Evolutionary conservation across 2,797 vertebrate genomes (phyloP).

Genomic region (Epinephelus malabaricus): DNA sequence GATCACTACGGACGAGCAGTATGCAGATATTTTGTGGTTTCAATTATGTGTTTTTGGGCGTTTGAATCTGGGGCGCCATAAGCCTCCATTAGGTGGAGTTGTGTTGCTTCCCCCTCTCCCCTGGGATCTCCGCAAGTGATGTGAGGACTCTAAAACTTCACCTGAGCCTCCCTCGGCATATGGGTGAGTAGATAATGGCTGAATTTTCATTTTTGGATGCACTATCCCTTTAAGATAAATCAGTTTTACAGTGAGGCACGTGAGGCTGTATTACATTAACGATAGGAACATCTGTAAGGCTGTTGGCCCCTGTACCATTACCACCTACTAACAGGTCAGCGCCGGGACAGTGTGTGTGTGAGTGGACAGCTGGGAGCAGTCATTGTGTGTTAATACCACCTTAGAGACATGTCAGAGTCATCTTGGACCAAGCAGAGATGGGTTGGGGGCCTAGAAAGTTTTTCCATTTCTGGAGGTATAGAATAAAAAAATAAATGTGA

Average conservation of each 20-base stretch:
- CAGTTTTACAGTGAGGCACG: background rate
- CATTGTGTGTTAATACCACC: conserved; percentile 38
- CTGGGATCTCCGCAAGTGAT: too few relatives aligned
- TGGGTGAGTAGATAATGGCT: too few relatives aligned
- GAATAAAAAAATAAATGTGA: too few relatives aligned
- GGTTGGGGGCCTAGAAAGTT: background rate
- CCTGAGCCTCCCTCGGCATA: too few relatives aligned
- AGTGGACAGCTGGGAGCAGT: conserved; percentile 44
- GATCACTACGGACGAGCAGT: too few relatives aligned
- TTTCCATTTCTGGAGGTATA: conserved; percentile 4
- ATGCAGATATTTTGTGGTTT: too few relatives aligned
- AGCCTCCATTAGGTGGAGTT: too few relatives aligned
- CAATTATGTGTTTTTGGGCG: too few relatives aligned
- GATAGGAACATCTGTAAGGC: conserved; percentile 34
- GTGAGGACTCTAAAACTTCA: too few relatives aligned
- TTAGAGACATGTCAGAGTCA: conserved; percentile 21
- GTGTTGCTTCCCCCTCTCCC: too few relatives aligned
- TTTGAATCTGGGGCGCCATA: too few relatives aligned
- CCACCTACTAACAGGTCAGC: conserved; percentile 36
- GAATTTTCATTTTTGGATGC: too few relatives aligned
- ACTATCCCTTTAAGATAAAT: background rate
- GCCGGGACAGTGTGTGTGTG: background rate
- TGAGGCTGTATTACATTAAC: conserved; percentile 21
- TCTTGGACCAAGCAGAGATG: conserved; percentile 18
- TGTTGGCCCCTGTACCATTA: conserved; percentile 13